Evolutionary conservation across 2,797 vertebrate species (phyloP).

Genomic region (Harpagifer antarcticus): DNA sequence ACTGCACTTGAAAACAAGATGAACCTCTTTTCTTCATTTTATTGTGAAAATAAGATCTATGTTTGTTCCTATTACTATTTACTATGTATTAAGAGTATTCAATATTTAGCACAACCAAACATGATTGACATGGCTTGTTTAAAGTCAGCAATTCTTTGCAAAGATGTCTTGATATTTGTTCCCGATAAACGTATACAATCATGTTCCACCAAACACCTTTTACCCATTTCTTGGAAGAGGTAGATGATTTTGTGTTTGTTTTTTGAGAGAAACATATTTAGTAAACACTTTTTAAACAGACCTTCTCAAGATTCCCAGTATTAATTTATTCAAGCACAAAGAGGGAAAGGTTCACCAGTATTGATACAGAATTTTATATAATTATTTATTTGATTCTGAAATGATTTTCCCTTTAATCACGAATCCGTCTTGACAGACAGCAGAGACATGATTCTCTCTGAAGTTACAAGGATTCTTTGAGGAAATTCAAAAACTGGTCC

Average conservation of each 20-base stretch:
- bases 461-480: slow-evolving; percentile 6
- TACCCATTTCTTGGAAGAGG: neutral
- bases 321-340: neutral
- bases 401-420: slow-evolving; percentile 10
- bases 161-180: neutral
- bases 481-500: slow-evolving; percentile 5
- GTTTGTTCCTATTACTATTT: too few relatives aligned
- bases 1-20: slow-evolving; percentile 4
- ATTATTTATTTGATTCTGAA: neutral
- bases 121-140: neutral
- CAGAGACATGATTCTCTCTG: slow-evolving; percentile 7
- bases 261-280: neutral
- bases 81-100: neutral
- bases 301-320: neutral
- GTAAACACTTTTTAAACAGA: neutral
- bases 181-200: neutral
- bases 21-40: neutral
- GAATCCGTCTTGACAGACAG: slow-evolving; percentile 23
- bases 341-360: neutral
- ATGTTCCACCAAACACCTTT: neutral
- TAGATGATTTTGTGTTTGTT: too few relatives aligned
- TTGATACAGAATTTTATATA: slow-evolving; percentile 3
- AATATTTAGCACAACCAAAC: neutral
- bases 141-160: too few relatives aligned
- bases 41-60: neutral